Evolutionary conservation across 1,140 invertebrate species (phyloP), one percentile per base, ranked within the genome.

Genomic region (Zaprionus nigranus): DNA sequence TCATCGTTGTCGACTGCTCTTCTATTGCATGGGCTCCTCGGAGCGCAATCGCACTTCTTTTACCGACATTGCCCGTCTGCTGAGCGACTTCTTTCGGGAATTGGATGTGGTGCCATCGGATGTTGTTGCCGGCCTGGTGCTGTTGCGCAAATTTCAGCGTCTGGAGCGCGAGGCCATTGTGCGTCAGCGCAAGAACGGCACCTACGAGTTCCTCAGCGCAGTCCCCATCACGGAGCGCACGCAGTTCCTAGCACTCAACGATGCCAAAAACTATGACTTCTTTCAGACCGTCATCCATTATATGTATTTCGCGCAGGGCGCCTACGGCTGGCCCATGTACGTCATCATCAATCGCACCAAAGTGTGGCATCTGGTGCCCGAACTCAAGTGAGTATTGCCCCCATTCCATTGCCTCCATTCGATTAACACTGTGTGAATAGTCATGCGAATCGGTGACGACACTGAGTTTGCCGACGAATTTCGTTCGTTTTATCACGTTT

Each of bases 81-180:
- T 98, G 54, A 97, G 97, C 62, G 97, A 98, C 86, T 98, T 98
- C 92, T 98, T 98, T 86, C 94, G 97, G 9, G 97, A 98, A 92
- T 90, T 98, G 63, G 97, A 98, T 93, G 97, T 98, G n/a, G 97
- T 98, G 3, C 97, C 97, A 1, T 97, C 97, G 30, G 97, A 98
- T 93, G 97, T 98, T 3, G 95, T 98, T 3, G 97, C 97, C 12
- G 97, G 97, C 6, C 93, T 98, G 22, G 96, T 98, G 1, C 93
- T 98, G 15, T 93, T 98, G 15, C 93, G 97, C 40, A 96, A 96
- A 82, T 96, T 97, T 75, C 97, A 98, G 93, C 97, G 97, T 79
- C 94, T 97, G 56, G 96, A 97, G 90, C 94, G 96, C 58, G 95
- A 96, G 92, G 94, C 95, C 9, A 96, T 97, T 74, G 95, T 98